Percentiles rank a stretch among this genome's conserved stretches.
Evolutionary conservation across 2,113 vertebrate species (phyloP).

Genomic region (Tetraodon nigroviridis): DNA sequence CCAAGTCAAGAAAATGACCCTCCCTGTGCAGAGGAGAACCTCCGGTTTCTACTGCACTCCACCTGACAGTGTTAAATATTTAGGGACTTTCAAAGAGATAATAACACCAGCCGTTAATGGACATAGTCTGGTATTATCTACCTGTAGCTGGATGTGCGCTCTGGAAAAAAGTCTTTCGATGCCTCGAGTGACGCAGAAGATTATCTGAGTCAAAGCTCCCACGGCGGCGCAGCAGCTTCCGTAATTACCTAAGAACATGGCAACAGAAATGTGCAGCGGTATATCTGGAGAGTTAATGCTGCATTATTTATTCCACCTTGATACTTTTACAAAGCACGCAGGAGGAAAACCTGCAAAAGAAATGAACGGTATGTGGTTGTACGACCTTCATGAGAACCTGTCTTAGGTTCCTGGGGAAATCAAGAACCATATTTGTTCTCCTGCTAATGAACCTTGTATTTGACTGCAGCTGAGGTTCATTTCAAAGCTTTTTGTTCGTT

Average conservation of each 20-base stretch:
- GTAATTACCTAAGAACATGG: slow-evolving; percentile 57
- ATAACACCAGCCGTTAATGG: slow-evolving; percentile 21
- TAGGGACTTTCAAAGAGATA: slow-evolving; percentile 3
- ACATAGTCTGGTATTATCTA: slow-evolving; percentile 31
- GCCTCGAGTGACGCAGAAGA: slow-evolving; percentile 59
- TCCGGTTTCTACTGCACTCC: slow-evolving; percentile 16
- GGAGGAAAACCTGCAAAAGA: slow-evolving; percentile 32
- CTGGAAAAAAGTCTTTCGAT: slow-evolving; percentile 45
- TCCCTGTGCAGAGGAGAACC: slow-evolving; percentile 9
- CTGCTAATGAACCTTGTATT: slow-evolving; percentile 26
- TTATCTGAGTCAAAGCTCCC: slow-evolving; percentile 58
- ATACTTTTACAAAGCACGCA: slow-evolving; percentile 25
- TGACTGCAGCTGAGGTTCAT: slow-evolving; percentile 21
- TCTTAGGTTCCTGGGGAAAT: slow-evolving; percentile 34
- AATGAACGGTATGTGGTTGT: slow-evolving; percentile 32
- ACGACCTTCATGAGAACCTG: slow-evolving; percentile 32
- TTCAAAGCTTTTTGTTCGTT: slow-evolving; percentile 31
- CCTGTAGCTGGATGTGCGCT: slow-evolving; percentile 44
- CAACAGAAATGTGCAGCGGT: slow-evolving; percentile 25
- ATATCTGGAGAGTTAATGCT: slow-evolving; percentile 40
- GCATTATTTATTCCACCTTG: slow-evolving; percentile 40
- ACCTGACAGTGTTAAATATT: slow-evolving; percentile 1
- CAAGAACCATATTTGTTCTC: slow-evolving; percentile 13
- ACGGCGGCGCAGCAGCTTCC: slow-evolving; percentile 37
- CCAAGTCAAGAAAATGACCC: slow-evolving; percentile 38